These are phyloP conservation scores for Mandrillus leucophaeus DNA, from an alignment of 2,113 vertebrate species.

Conservation along the genomic window DNA sequence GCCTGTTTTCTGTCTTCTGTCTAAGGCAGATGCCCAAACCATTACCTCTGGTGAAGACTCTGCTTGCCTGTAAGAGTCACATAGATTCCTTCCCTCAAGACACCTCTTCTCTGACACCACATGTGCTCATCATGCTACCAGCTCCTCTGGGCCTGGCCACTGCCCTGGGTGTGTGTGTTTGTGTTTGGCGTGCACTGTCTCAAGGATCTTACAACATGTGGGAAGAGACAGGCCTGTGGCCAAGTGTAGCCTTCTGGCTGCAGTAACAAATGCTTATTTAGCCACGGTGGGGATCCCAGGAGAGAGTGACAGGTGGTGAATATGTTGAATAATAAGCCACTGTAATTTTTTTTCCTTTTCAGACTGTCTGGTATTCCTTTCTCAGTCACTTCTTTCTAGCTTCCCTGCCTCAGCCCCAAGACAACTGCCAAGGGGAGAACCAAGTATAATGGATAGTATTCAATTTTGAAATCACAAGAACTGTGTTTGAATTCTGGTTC, in stretches of 20 bases:
- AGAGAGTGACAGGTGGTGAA: not conserved
- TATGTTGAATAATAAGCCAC: not conserved
- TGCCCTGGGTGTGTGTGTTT: not conserved
- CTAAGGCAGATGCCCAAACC: not conserved
- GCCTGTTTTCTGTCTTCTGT: not conserved
- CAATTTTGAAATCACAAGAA: not conserved
- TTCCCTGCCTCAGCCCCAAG: not conserved
- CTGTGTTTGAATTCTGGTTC: not conserved
- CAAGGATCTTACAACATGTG: not conserved
- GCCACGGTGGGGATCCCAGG: rapidly evolving
- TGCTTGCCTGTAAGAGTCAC: not conserved
- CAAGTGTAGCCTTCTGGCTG: not conserved
- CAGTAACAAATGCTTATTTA: not conserved
- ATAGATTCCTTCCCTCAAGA: not conserved
- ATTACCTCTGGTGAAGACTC: not conserved
- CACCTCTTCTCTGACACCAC: not conserved
- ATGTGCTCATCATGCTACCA: not conserved
- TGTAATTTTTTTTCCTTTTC: not conserved
- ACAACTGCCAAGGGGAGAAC: not conserved
- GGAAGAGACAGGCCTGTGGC: not conserved
- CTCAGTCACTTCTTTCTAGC: not conserved
- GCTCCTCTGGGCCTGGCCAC: not conserved
- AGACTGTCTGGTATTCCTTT: not conserved
- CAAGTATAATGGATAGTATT: not conserved
- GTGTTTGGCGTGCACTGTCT: not conserved